phyloP scores from a whole-genome alignment of 2,797 vertebrate genomes.

The Falco rusticolus region DNA sequence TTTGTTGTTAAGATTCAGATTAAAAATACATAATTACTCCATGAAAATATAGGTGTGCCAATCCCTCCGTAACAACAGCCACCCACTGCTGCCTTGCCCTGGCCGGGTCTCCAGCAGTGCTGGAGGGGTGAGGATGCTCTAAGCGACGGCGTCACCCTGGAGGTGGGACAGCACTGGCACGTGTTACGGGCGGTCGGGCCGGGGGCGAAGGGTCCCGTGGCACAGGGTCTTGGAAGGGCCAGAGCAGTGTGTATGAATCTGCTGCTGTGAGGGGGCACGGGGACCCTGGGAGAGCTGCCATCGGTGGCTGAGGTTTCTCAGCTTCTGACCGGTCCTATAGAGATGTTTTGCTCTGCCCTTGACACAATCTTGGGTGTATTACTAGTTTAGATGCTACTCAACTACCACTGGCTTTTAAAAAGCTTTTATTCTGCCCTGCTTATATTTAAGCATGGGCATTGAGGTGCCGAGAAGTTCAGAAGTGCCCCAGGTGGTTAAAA shows the following conservation, averaged over 20 bases:
- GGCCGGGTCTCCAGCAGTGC: background rate
- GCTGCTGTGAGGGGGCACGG: background rate
- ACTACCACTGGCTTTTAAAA: background rate
- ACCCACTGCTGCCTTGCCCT: accelerated
- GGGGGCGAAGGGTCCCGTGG: background rate
- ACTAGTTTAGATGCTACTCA: background rate
- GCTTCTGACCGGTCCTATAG: background rate
- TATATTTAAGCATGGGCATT: background rate
- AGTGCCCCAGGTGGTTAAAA: background rate
- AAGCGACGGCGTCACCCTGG: accelerated
- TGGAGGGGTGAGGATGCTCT: background rate
- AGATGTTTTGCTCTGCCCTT: background rate
- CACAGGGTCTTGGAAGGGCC: background rate
- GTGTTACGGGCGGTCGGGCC: accelerated
- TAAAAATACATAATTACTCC: background rate
- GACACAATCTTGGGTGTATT: background rate
- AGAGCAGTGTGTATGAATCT: background rate
- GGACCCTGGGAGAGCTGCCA: background rate
- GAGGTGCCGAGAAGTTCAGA: background rate
- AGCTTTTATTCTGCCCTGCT: background rate
- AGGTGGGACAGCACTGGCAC: accelerated
- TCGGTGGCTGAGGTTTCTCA: background rate
- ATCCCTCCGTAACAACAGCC: background rate
- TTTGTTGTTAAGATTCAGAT: background rate
- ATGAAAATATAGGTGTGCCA: accelerated